Base-by-base conservation (phyloP, 2,797 vertebrate species). In the Crocidura indochinensis region DNA sequence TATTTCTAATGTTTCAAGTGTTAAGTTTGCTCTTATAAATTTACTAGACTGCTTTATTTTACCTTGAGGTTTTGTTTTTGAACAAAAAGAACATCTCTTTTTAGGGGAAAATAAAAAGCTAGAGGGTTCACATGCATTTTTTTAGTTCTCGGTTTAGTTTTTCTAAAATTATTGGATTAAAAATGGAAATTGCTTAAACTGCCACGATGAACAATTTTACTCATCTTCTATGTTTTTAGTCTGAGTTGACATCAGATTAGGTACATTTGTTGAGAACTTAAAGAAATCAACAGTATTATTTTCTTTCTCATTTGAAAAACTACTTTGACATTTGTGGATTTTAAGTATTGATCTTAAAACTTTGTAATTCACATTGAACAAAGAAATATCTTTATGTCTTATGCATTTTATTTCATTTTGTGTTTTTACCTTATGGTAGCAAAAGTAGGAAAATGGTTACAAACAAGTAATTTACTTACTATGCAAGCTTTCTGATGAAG, bases 401-500 rank as follows among this genome's bases (percentile, higher is more conserved):
- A 27, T 79, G 60, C 24, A 29, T 90, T 86, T 88, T 68, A 11
- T 88, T 91, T 84, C 91, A 67, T 88, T 60, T 46, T 68, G 20
- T 49, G n/a, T 88, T 95, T 92, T 91, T 19, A 85, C 84, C 26
- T 90, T 91, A 76, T 46, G 88, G 38, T 72, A 90, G 49, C 46
- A 79, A 53, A 92, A 84, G 17, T 46, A 83, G 79, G 74, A 90
- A 78, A 88, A 96, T 94, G 93, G 87, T 78, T 94, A 77, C 65
- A 93, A 85, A 83, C 84, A 90, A 94, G 76, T 88, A 92, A 95
- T 95, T 95, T 92, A 91, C 78, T 94, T 93, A 87, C 75, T 95
- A 84, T 84, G 72, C 38, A 84, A 94, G 90, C 5, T 91, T 93
- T 94, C 91, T 94, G 76, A 88, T 91, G 87, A 85, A 46, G 26